Evolutionary conservation across 2,113 vertebrate species (phyloP), one percentile per base, ranked within the genome.

Genomic region (Serilophus lunatus): DNA sequence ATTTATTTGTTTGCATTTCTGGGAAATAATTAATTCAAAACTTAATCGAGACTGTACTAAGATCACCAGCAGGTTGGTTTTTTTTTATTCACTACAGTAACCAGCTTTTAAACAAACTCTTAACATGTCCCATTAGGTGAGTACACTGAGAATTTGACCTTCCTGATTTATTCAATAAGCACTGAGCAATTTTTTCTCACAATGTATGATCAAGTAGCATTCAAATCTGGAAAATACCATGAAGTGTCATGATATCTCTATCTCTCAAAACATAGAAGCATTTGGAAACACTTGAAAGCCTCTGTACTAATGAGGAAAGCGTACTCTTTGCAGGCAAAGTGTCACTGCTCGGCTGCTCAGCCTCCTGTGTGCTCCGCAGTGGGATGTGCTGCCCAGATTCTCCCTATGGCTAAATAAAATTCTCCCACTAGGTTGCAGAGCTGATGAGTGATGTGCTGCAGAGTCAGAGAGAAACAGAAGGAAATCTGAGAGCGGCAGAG

Each of bases 201-300:
- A 3, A 0, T 1, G 12, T 25, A n/a, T 40, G 38, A 82, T 35
- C 25, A 82, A 82, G 65, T 50, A 78, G 19, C 53, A 40, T 88
- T 68, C 4, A 51, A 66, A 72, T 57, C 44, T 60, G n/a, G n/a
- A 78, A 94, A 90, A 88, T 24, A 59, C 18, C 18, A 22, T 28
- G 11, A 47, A 38, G 38, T n/a, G 4, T 81, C 60, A 63, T 49
- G 66, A 57, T 81, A 36, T 31, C 15, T 57, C 44, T 45, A 6
- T 86, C 87, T 61, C 61, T 81, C 10, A 51, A 87, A 68, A 81
- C 25, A 28, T 1, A 2, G 13, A 70, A 74, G 25, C 25, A 8
- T 81, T 74, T 93, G 33, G 64, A 87, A 90, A 93, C 29, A 44
- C n/a, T 28, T 71, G 51, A 88, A 84, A 83, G 14, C 51, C 56